Evolutionary conservation across 2,888 invertebrate species (phyloP).

Genomic region (Orthosia cruda): DNA sequence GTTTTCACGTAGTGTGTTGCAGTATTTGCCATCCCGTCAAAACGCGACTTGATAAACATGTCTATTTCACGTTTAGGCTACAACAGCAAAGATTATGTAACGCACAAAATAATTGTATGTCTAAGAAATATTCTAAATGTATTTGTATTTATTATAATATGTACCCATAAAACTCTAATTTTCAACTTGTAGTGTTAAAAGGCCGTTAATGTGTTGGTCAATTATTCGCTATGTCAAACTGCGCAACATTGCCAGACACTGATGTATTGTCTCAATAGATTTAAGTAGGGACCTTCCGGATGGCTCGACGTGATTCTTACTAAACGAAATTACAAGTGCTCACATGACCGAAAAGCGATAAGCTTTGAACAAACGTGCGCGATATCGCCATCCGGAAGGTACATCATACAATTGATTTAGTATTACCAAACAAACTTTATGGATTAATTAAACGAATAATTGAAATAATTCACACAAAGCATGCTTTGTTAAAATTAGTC

Average conservation of each 20-base stretch:
- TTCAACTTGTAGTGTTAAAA: slow-evolving; percentile 21
- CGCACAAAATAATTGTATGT: slow-evolving; percentile 58
- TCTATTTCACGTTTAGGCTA: slow-evolving; percentile 48
- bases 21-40: slow-evolving; percentile 15
- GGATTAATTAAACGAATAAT: slow-evolving; percentile 8
- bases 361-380: too few species aligned
- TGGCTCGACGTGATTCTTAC: too few species aligned
- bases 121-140: slow-evolving; percentile 61
- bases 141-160: slow-evolving; percentile 19
- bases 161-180: slow-evolving; percentile 6
- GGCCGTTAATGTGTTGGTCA: slow-evolving; percentile 3
- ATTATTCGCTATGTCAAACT: slow-evolving; percentile 6
- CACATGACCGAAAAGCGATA: too few species aligned
- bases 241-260: not conserved
- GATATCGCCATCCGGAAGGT: too few species aligned
- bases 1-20: not conserved
- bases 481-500: slow-evolving; percentile 14
- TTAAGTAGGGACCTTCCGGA: too few species aligned
- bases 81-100: slow-evolving; percentile 57
- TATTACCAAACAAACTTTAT: not conserved
- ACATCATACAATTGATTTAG: not conserved
- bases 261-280: not conserved
- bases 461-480: slow-evolving; percentile 3
- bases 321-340: too few species aligned
- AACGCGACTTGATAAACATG: slow-evolving; percentile 16